Percentiles rank a stretch among this genome's conserved stretches.
These are phyloP conservation scores for Pelochelys cantorii DNA, from an alignment of 2,797 vertebrate species.

Conservation along the genomic window DNA sequence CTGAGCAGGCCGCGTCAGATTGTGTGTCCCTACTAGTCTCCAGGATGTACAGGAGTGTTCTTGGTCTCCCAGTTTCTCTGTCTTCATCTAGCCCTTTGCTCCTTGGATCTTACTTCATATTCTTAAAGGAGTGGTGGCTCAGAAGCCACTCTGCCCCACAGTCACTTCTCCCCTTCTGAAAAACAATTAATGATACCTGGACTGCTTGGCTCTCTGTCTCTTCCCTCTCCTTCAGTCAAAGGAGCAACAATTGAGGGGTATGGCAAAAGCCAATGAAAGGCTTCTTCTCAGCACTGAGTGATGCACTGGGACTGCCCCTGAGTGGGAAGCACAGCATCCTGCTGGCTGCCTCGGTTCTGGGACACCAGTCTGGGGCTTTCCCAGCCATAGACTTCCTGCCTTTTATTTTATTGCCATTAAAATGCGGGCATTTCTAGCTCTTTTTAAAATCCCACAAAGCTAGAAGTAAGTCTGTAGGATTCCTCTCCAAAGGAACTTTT, in stretches of 20 bases:
- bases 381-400: not conserved
- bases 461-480: rapidly evolving
- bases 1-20: too few species aligned
- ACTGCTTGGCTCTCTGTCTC: not conserved
- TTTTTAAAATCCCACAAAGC: not conserved
- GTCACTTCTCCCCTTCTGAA: not conserved
- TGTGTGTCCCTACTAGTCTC: too few species aligned
- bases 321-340: rapidly evolving
- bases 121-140: not conserved
- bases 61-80: too few species aligned
- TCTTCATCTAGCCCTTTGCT: not conserved
- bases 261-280: not conserved
- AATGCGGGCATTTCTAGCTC: rapidly evolving
- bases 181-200: not conserved
- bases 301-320: not conserved
- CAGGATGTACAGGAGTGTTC: too few species aligned
- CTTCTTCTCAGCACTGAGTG: not conserved
- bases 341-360: rapidly evolving
- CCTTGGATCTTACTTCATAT: not conserved
- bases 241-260: not conserved
- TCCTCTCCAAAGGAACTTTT: rapidly evolving
- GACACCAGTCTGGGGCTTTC: rapidly evolving
- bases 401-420: not conserved
- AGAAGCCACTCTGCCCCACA: not conserved
- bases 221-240: not conserved